phyloP scores from a whole-genome alignment of 2,113 vertebrate species.

The Syrmaticus mikado region DNA sequence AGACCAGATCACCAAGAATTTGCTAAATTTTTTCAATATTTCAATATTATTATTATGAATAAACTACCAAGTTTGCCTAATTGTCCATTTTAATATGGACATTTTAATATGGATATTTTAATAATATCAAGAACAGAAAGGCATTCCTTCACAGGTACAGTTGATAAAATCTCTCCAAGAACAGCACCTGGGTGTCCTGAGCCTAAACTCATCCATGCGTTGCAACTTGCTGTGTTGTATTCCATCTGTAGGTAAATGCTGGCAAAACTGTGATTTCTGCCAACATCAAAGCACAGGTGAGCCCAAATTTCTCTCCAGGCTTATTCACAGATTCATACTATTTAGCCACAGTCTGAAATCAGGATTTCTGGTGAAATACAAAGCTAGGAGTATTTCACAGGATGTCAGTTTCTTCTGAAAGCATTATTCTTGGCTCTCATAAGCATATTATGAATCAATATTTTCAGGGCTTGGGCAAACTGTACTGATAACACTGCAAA shows the following conservation, averaged over 20 bases:
- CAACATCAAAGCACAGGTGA: not conserved
- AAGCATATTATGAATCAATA: not conserved
- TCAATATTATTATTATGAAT: not conserved
- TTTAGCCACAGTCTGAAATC: not conserved
- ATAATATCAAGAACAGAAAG: not conserved
- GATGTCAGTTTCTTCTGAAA: not conserved
- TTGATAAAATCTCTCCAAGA: not conserved
- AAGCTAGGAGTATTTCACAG: not conserved
- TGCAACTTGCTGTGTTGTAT: accelerated
- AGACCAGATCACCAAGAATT: not conserved
- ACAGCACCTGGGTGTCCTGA: accelerated
- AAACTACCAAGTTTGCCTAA: not conserved
- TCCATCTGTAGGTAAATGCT: not conserved
- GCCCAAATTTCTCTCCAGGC: not conserved
- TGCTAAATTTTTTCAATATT: not conserved
- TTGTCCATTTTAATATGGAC: not conserved
- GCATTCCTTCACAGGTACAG: not conserved
- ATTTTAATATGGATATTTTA: not conserved
- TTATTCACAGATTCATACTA: not conserved
- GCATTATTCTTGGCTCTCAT: not conserved
- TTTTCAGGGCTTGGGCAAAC: not conserved
- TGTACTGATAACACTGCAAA: not conserved
- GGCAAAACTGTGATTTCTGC: accelerated
- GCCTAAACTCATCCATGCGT: not conserved
- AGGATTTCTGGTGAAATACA: not conserved